Evolutionary conservation across 2,113 vertebrate genomes (phyloP).

Genomic region (Symphodus melops): DNA sequence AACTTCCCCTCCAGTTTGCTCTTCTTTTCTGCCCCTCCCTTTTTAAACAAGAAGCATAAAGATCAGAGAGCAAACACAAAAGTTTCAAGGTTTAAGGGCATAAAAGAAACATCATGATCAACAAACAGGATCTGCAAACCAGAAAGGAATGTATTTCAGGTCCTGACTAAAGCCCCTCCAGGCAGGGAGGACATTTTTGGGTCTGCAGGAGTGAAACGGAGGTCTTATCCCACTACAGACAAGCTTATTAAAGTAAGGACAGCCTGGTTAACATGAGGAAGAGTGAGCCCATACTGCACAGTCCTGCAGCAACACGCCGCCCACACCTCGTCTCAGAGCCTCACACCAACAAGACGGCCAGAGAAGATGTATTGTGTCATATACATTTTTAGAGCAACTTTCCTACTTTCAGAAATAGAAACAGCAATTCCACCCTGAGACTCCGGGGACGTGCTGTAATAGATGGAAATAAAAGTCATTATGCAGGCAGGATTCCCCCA

Average conservation of each 20-base stretch:
- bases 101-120: background rate
- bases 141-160: background rate
- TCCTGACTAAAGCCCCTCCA: conserved; percentile 21
- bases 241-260: conserved; percentile 41
- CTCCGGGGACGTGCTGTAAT: conserved; percentile 51
- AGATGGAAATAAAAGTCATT: conserved; percentile 68
- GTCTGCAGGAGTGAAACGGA: conserved; percentile 38
- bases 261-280: conserved; percentile 52
- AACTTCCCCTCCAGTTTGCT: background rate
- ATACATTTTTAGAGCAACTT: conserved; percentile 58
- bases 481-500: conserved; percentile 65
- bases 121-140: background rate
- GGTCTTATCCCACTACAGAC: conserved; percentile 56
- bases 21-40: conserved; percentile 39
- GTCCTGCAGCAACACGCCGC: conserved; percentile 30
- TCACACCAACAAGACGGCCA: conserved; percentile 12
- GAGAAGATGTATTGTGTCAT: conserved; percentile 41
- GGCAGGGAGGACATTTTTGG: conserved; percentile 15
- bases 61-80: conserved; percentile 16
- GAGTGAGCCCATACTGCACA: conserved; percentile 29
- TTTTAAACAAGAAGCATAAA: conserved; percentile 4
- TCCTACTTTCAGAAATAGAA: conserved; percentile 71
- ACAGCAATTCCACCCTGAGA: conserved; percentile 54
- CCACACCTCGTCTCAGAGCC: conserved; percentile 24
- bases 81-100: background rate